Evolutionary conservation across 2,113 vertebrate species (phyloP).

Genomic region (Acrocephalus arundinaceus): DNA sequence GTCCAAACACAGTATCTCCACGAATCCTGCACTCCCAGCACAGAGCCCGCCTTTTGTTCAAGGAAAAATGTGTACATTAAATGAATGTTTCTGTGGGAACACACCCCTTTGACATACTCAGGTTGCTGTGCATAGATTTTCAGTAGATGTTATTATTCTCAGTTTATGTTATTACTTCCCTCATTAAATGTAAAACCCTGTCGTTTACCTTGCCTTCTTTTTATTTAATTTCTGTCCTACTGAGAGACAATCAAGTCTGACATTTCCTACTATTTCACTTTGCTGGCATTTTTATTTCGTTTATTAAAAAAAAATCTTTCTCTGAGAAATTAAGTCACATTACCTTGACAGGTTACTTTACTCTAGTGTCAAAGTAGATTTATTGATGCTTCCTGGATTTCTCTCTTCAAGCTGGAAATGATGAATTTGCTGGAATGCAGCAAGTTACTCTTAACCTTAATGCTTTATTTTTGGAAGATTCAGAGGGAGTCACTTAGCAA

Average conservation of each 20-base stretch:
- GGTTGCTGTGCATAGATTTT: background rate
- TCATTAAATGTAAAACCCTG: background rate
- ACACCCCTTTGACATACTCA: background rate
- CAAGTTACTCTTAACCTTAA: background rate
- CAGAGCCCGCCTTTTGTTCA: background rate
- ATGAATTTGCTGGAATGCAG: background rate
- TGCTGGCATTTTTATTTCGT: constrained; percentile 67
- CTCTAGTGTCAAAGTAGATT: constrained; percentile 52
- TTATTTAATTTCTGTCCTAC: background rate
- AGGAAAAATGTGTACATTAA: background rate
- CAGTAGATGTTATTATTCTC: background rate
- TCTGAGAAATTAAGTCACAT: constrained; percentile 73
- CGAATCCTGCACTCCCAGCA: background rate
- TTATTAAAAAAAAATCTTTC: constrained; percentile 67
- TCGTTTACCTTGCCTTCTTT: constrained; percentile 24
- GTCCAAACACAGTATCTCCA: constrained; percentile 38
- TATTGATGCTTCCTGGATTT: constrained; percentile 68
- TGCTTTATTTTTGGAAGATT: background rate
- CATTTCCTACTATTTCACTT: constrained; percentile 68
- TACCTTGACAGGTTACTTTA: constrained; percentile 64
- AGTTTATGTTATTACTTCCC: background rate
- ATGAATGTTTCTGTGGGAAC: background rate
- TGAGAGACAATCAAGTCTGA: constrained; percentile 55
- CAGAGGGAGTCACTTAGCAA: background rate
- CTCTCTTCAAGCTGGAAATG: constrained; percentile 33